Evolutionary conservation across 2,888 invertebrate genomes (phyloP), one percentile per base, ranked within the genome.

Genomic region (Spodoptera picta): DNA sequence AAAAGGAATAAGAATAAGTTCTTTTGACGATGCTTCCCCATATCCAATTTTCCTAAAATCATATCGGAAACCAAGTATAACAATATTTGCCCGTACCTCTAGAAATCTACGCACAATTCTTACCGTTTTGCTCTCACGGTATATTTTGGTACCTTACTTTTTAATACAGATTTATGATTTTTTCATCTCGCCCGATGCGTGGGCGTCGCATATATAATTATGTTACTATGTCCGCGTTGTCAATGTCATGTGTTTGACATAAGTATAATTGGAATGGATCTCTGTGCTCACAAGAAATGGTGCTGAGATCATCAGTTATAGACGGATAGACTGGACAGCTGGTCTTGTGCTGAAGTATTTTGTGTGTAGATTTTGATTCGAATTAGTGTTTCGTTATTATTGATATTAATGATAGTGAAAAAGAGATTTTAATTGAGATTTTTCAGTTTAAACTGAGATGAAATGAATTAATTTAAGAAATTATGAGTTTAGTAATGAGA

Each of bases 241-340:
- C 61, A 75, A 62, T 62, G 74, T 75, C 65, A 31, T 1, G 11
- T 49, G 57, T 47, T 69, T 60, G 74, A 75, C 75, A 68, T 52
- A 49, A 48, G 63, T 63, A 67, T 75, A 75, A 73, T 73, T 73
- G 71, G 71, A 73, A 63, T 68, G 49, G 36, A 68, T 73, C 57
- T 56, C 19, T 52, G 72, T 53, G 52, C 42, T 36, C 41, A 23
- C n/a, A 42, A 61, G 49, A 63, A 55, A 68, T 68, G 57, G 23
- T 3, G 27, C 47, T 67, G 73, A 70, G 45, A 51, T 67, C 62
- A 67, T 72, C 60, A 23, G 59, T 5, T n/a, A n/a, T 4, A 42
- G 31, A 19, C 36, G 41, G 46, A 46, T 54, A 54, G 61, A 46
- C 11, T n/a, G 36, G 52, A 41, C 19, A 59, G 1, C 47, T 12